These are phyloP conservation scores for Morinoia aosen DNA, from an alignment of 2,888 invertebrate species.

Conservation along the genomic window DNA sequence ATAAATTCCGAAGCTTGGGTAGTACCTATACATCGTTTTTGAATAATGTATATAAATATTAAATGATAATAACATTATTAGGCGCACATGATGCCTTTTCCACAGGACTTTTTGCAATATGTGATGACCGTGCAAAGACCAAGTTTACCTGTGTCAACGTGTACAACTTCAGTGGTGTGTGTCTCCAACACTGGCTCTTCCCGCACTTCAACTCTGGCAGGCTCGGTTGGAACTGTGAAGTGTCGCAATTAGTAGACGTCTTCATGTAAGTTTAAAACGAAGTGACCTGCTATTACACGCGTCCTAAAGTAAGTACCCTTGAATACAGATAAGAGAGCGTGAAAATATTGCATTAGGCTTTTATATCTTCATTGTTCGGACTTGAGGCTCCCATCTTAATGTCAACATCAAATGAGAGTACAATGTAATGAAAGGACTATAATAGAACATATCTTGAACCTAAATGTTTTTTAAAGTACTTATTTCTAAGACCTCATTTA, in stretches of 20 bases:
- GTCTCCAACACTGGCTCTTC: slow-evolving; percentile 7
- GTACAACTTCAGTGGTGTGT: slow-evolving; percentile 35
- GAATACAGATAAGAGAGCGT: background rate
- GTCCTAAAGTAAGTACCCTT: background rate
- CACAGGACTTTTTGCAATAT: background rate
- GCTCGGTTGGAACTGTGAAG: slow-evolving; percentile 10
- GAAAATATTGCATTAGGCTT: background rate
- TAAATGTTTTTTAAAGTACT: background rate
- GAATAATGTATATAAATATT: background rate
- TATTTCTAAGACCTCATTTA: background rate
- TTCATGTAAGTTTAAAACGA: background rate
- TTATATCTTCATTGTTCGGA: background rate
- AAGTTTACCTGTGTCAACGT: slow-evolving; percentile 33
- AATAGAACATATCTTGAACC: background rate
- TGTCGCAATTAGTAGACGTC: background rate
- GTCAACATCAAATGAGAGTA: background rate
- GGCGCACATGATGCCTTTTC: background rate
- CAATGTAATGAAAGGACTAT: background rate
- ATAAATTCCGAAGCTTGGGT: background rate
- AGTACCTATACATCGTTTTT: background rate
- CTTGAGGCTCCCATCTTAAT: background rate
- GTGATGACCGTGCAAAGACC: background rate
- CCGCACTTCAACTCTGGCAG: background rate
- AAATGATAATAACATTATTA: background rate
- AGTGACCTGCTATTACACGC: background rate